Base-by-base conservation (phyloP, 2,888 invertebrate species). In the Nesidiocoris tenuis region DNA sequence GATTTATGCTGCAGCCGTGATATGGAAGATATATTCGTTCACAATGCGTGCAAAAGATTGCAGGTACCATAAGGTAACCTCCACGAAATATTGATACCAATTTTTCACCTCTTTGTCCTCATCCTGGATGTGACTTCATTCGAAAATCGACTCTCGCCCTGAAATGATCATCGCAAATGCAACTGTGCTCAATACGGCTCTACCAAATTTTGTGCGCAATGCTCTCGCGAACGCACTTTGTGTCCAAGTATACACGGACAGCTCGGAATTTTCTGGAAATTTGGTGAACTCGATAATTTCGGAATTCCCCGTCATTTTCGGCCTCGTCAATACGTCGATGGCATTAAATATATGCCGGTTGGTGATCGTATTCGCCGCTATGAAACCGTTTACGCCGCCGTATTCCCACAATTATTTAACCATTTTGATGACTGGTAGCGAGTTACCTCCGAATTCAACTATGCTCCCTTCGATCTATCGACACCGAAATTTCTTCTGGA, bases 401-500 rank as follows among this genome's bases (percentile, higher is more conserved):
- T 7, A 18, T 1, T 23, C 16, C 12, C 25, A 39, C 12, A 39
- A 24, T n/a, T 65, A 25, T 39, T 19, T 65, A 0, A 65, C 39
- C n/a, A 18, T 65, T 7, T 12, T 65, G 7, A 9, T 65, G 39
- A 65, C 65, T n/a, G 25, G 39, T 39, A 39, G 39, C 12, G 39
- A 39, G 17, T 1, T 7, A 16, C 9, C 2, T 1, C 19, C 25
- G 12, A 17, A n/a, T 18, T 2, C 25, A 17, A 7, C 1, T 17
- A 1, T 17, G 1, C 12, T 25, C 5, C n/a, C 39, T 2, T 65
- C 25, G 12, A 9, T 24, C 19, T 65, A 65, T 17, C 17, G n/a
- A 1, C 25, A 39, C 1, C n/a, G 18, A 25, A 24, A 9, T 65
- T 65, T 65, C 65, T 39, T 65, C 18, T 65, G 65, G 65, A 19